Conservation (phyloP, 2,888 invertebrate species). For the Thyatira batis region DNA sequence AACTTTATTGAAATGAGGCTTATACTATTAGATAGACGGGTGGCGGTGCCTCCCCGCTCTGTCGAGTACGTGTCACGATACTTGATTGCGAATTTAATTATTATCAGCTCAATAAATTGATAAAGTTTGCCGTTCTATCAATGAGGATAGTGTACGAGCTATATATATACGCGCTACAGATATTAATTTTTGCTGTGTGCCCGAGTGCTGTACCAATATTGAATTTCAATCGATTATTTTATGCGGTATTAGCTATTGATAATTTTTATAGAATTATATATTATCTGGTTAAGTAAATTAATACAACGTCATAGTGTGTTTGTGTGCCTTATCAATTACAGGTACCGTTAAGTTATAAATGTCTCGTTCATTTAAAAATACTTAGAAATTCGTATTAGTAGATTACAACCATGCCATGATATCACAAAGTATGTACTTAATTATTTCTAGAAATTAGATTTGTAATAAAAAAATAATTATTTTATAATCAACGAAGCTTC, state of each 20-base stretch:
- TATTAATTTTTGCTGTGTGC: conserved; percentile 14
- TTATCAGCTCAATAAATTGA: conserved; percentile 27
- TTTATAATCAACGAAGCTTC: no score
- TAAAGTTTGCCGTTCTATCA: conserved; percentile 33
- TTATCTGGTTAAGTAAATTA: no score
- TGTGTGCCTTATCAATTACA: no score
- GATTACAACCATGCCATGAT: no score
- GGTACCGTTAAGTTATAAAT: no score
- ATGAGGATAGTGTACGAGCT: conserved; percentile 24
- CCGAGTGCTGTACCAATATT: conserved; percentile 6
- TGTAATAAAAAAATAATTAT: no score
- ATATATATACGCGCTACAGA: conserved; percentile 10
- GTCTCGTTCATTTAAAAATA: background rate
- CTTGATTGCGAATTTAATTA: conserved; percentile 28
- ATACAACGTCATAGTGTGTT: no score
- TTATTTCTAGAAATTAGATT: no score
- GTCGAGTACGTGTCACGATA: conserved; percentile 6
- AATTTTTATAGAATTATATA: background rate
- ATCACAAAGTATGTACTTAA: no score
- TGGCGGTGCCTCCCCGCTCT: background rate
- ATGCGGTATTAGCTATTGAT: background rate
- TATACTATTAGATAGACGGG: no score
- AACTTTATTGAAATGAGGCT: background rate
- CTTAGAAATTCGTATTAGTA: no score
- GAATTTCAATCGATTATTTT: conserved; percentile 2